Conservation (phyloP, 2,797 vertebrate genomes). For the Malacoraja senta region DNA sequence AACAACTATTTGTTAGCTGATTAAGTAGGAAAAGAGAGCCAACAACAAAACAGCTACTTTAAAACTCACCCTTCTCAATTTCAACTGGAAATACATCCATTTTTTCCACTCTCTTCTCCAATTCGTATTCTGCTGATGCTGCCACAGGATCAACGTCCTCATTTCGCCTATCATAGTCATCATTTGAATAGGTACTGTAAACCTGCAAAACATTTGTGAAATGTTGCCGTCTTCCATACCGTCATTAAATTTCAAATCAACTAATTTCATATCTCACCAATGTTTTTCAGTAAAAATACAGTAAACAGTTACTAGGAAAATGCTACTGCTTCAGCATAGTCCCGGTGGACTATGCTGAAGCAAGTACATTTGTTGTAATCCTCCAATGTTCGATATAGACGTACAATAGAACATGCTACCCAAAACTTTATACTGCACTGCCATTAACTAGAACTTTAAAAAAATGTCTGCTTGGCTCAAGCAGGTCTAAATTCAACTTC, state of each 20-base stretch:
- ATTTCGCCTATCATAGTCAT: constrained; percentile 84
- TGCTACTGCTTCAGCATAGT: too few relatives aligned
- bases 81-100: constrained; percentile 91
- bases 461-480: neutral
- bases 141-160: constrained; percentile 88
- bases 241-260: neutral
- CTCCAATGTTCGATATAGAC: neutral
- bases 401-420: neutral
- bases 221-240: neutral
- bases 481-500: neutral
- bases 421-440: neutral
- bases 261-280: constrained; percentile 41
- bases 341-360: neutral
- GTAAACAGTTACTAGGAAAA: constrained; percentile 8
- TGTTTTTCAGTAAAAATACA: constrained; percentile 43
- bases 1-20: neutral
- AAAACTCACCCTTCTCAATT: constrained; percentile 74
- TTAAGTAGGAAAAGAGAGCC: neutral
- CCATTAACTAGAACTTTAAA: neutral
- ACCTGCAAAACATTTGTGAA: constrained; percentile 56
- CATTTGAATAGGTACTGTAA: constrained; percentile 83
- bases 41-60: neutral
- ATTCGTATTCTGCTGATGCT: constrained; percentile 83
- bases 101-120: constrained; percentile 89
- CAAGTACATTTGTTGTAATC: neutral